Conservation (phyloP, 2,113 vertebrate species). For the Zapornia atra region DNA sequence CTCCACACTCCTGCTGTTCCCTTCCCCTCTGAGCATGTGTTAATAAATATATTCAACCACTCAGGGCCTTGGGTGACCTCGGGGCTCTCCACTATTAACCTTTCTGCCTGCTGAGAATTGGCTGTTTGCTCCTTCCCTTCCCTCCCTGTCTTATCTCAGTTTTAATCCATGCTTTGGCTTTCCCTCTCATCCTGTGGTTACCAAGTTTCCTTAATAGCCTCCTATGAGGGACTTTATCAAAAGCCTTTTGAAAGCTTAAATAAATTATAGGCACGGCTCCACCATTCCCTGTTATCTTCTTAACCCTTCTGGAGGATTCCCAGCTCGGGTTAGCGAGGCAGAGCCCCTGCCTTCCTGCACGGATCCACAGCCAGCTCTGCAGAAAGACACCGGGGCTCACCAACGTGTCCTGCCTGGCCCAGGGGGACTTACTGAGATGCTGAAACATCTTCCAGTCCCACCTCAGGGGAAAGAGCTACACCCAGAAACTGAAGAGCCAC, state of each 20-base stretch:
- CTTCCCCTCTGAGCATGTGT: neutral
- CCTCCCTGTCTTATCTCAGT: neutral
- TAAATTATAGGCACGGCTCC: conserved; percentile 12
- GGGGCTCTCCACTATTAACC: conserved; percentile 49
- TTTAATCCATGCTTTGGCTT: conserved; percentile 54
- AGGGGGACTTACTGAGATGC: neutral
- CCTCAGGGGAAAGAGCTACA: neutral
- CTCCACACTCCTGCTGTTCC: fast-evolving
- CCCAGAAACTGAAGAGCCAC: neutral
- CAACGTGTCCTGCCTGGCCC: fast-evolving
- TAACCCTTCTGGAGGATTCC: conserved; percentile 37
- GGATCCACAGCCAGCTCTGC: neutral
- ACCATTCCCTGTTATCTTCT: neutral
- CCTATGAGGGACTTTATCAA: conserved; percentile 55
- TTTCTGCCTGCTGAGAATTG: conserved; percentile 21
- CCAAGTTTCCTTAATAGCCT: conserved; percentile 61
- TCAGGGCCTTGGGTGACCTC: neutral
- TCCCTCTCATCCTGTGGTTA: conserved; percentile 50
- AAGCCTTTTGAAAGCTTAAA: conserved; percentile 66
- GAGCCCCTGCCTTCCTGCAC: neutral
- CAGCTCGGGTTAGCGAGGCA: neutral
- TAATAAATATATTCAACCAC: neutral
- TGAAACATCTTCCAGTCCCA: neutral
- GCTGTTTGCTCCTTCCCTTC: neutral
- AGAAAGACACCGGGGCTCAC: neutral